These are phyloP conservation scores for Noctua janthina DNA, from an alignment of 2,888 invertebrate species.

Conservation along the genomic window DNA sequence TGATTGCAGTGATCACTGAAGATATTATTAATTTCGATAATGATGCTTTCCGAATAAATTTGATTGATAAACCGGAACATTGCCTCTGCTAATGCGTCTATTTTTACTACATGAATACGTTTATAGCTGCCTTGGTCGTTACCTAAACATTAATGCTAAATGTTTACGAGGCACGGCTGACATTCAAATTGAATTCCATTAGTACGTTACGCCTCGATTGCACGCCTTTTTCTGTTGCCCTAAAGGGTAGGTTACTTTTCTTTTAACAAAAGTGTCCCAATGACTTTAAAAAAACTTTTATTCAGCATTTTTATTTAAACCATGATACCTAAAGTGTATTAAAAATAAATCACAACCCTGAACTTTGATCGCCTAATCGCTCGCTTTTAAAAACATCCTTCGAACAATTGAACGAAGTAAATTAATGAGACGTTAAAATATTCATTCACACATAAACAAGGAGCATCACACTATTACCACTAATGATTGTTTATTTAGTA, in stretches of 20 bases:
- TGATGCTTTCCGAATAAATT: conserved; percentile 28
- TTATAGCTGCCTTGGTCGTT: conserved; percentile 43
- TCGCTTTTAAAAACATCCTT: conserved; percentile 39
- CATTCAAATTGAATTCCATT: conserved; percentile 47
- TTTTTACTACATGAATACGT: conserved; percentile 38
- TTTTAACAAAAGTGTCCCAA: neutral
- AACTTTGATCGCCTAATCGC: conserved; percentile 48
- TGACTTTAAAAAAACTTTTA: neutral
- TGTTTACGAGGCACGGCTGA: conserved; percentile 50
- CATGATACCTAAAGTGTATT: conserved; percentile 22
- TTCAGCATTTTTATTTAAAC: conserved; percentile 10
- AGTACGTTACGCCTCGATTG: conserved; percentile 18
- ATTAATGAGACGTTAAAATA: conserved; percentile 54
- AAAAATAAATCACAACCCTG: conserved; percentile 54
- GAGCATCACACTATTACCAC: conserved; percentile 30
- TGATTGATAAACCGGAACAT: conserved; percentile 38
- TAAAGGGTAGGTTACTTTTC: neutral
- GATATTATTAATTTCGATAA: conserved; percentile 9
- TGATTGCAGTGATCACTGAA: conserved; percentile 1
- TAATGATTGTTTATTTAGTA: conserved; percentile 62
- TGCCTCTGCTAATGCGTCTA: conserved; percentile 35
- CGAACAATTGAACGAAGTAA: conserved; percentile 33
- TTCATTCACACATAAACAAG: conserved; percentile 49
- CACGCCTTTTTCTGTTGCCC: neutral
- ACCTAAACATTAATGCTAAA: conserved; percentile 54